Conservation (phyloP, 2,888 invertebrate genomes). For the Drosophila eohydei region DNA sequence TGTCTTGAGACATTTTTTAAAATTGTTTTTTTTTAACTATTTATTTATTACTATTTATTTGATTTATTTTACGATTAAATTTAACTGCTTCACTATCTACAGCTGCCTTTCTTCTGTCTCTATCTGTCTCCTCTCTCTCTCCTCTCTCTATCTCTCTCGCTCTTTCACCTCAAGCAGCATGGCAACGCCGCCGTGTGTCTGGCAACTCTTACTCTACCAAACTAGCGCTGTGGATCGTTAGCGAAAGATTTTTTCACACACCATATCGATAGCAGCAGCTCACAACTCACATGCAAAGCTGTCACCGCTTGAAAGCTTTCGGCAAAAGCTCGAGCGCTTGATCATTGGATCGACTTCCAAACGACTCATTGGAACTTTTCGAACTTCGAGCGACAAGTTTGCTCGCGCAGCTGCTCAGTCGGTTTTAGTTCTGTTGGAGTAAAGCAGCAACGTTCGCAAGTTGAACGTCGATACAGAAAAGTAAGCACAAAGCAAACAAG, state of each 20-base stretch:
- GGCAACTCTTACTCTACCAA: slow-evolving; percentile 28
- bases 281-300: slow-evolving; percentile 49
- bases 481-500: slow-evolving; percentile 63
- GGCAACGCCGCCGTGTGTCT: background rate
- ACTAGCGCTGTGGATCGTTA: slow-evolving; percentile 25
- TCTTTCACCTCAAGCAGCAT: background rate
- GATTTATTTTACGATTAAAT: background rate
- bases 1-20: background rate
- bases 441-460: slow-evolving; percentile 71
- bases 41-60: background rate
- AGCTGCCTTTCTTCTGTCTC: background rate
- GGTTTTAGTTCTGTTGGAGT: slow-evolving; percentile 76
- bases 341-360: slow-evolving; percentile 48
- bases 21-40: background rate
- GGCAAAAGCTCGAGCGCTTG: slow-evolving; percentile 54
- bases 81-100: background rate
- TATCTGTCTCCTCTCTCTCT: background rate
- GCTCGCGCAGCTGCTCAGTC: slow-evolving; percentile 63
- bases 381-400: slow-evolving; percentile 65
- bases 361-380: slow-evolving; percentile 59
- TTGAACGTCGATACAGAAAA: slow-evolving; percentile 67
- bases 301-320: slow-evolving; percentile 42
- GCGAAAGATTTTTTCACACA: slow-evolving; percentile 29
- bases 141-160: background rate
- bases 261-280: slow-evolving; percentile 50